Base-by-base conservation (phyloP, 2,113 vertebrate species). In the Thomomys bottae region DNA sequence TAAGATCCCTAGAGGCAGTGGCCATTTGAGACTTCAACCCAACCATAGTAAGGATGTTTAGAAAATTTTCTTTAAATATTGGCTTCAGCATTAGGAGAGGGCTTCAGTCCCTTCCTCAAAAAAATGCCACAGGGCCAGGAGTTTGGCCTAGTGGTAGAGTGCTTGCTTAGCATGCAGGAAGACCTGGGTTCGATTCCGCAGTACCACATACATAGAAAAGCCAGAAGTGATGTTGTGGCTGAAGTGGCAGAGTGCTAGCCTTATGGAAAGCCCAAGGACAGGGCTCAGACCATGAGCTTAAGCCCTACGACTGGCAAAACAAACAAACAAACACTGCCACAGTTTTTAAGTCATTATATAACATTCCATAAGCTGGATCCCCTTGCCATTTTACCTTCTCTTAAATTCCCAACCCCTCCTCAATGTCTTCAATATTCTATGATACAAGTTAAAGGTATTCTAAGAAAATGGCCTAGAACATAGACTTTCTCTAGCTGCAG, bases 261-360 rank as follows among this genome's bases (percentile, higher is more conserved):
- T n/a, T n/a, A n/a, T n/a, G n/a, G n/a, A n/a, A n/a, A n/a, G n/a
- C n/a, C n/a, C n/a, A n/a, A n/a, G n/a, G n/a, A n/a, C n/a, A n/a
- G n/a, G n/a, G n/a, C n/a, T n/a, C n/a, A n/a, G n/a, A n/a, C n/a
- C n/a, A n/a, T n/a, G n/a, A n/a, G n/a, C n/a, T n/a, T n/a, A n/a
- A n/a, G n/a, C n/a, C n/a, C n/a, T n/a, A n/a, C n/a, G n/a, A n/a
- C n/a, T n/a, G n/a, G n/a, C n/a, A n/a, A n/a, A n/a, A n/a, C n/a
- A n/a, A n/a, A 49, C 9, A 11, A 49, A 49, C 9, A 12, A 49
- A 49, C 9, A 15, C 67, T 89, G 38, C 79, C 42, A 88, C 24
- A 18, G 45, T 91, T 87, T 71, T 66, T 18, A 93, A 89, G 72
- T 87, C n/a, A 63, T 94, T 93, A 84, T 45, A 91, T 42, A 91